Evolutionary conservation across 2,113 vertebrate genomes (phyloP).

Genomic region (Sylvia atricapilla): DNA sequence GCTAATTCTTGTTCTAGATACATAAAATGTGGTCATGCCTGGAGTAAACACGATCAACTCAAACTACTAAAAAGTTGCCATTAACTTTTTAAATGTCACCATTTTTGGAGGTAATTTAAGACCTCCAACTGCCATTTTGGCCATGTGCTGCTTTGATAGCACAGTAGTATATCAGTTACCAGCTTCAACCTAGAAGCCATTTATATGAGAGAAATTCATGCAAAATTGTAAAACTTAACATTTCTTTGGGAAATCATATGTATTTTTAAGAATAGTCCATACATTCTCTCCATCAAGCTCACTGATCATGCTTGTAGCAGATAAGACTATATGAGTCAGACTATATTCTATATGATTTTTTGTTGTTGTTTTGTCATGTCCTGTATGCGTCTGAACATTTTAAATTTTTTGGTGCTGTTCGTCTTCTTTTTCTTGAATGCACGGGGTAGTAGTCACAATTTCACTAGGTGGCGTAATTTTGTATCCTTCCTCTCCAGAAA

Average conservation of each 20-base stretch:
- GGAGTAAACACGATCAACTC: neutral
- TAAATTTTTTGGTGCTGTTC: neutral
- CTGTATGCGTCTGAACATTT: neutral
- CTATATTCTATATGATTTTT: neutral
- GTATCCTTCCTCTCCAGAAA: neutral
- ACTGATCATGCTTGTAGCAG: neutral
- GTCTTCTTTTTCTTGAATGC: neutral
- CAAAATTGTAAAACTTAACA: neutral
- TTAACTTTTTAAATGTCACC: neutral
- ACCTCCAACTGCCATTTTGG: neutral
- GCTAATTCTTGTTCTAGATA: neutral
- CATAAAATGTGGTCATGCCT: neutral
- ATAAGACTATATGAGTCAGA: neutral
- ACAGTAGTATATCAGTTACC: neutral
- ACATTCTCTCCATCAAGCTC: neutral
- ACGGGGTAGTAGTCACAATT: neutral
- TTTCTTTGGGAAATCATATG: neutral
- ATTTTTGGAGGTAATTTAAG: neutral
- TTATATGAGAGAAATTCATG: neutral
- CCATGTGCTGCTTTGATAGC: neutral
- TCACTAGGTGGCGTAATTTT: slow-evolving; percentile 52
- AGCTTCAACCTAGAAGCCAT: neutral
- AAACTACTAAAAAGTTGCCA: neutral
- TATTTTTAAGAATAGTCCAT: neutral
- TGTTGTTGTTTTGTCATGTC: neutral